Conservation (phyloP, 2,888 invertebrate genomes). For the Tanytarsus gracilentus region DNA sequence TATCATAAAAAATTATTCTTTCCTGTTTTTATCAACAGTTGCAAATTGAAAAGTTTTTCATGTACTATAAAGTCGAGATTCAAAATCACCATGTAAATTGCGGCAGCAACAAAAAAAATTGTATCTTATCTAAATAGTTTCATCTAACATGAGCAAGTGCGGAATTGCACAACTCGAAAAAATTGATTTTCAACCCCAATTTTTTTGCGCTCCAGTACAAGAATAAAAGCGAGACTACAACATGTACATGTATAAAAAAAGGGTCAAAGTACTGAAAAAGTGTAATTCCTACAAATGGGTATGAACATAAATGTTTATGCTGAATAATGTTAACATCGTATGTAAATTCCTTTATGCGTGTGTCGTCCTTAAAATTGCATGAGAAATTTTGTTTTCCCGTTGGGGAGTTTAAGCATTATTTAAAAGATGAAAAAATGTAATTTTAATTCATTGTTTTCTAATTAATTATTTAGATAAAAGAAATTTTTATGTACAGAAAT, state of each 20-base stretch:
- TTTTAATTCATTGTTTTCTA: too few relatives aligned
- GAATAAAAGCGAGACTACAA: too few relatives aligned
- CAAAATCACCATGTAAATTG: neutral
- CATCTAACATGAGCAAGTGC: constrained; percentile 1
- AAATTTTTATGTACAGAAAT: too few relatives aligned
- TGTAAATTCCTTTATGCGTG: neutral
- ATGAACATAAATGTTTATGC: constrained; percentile 22
- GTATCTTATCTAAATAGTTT: constrained; percentile 1
- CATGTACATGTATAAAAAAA: too few relatives aligned
- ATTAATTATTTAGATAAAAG: too few relatives aligned
- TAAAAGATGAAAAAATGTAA: too few relatives aligned
- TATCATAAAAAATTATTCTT: too few relatives aligned
- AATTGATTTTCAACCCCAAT: constrained; percentile 7
- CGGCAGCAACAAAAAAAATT: neutral
- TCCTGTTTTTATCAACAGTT: neutral
- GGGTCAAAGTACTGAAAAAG: constrained; percentile 17
- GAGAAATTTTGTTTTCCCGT: too few relatives aligned
- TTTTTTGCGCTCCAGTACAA: neutral
- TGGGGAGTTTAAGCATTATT: too few relatives aligned
- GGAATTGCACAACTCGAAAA: neutral
- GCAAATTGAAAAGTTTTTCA: too few relatives aligned
- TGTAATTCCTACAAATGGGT: constrained; percentile 23
- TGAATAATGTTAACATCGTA: constrained; percentile 21
- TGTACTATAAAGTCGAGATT: too few relatives aligned
- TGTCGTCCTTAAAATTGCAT: neutral